phyloP scores from a whole-genome alignment of 1,140 invertebrate species.

The Tetranychus urticae region DNA sequence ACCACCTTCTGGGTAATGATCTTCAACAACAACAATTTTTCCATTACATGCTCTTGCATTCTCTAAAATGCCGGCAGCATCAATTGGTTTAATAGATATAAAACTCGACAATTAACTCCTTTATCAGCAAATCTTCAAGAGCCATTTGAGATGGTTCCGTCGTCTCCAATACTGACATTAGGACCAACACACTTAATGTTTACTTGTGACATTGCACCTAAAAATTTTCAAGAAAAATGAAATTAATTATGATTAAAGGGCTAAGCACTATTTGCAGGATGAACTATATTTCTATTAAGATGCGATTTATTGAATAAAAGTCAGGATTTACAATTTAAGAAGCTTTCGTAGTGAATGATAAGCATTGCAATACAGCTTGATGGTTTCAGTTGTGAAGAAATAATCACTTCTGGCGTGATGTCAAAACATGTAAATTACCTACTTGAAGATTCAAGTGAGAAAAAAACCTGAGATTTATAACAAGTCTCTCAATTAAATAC shows the following conservation, averaged over 20 bases:
- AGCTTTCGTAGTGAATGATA: too few species aligned
- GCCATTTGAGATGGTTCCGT: conserved; percentile 98
- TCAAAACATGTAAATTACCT: too few species aligned
- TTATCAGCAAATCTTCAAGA: conserved; percentile 55
- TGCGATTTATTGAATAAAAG: conserved; percentile 81
- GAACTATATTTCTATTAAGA: conserved; percentile 55
- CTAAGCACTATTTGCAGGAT: background rate
- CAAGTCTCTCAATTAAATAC: too few species aligned
- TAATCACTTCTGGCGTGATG: too few species aligned
- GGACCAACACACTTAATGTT: conserved; percentile 88
- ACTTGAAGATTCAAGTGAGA: too few species aligned
- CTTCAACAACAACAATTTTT: conserved; percentile 73
- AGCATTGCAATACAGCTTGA: too few species aligned
- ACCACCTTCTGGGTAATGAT: conserved; percentile 89
- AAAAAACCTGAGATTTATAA: too few species aligned
- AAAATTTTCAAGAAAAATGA: background rate
- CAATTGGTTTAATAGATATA: conserved; percentile 89
- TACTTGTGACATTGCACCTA: conserved; percentile 71
- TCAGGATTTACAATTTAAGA: conserved; percentile 3
- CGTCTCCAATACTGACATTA: conserved; percentile 76
- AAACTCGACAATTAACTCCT: conserved; percentile 41
- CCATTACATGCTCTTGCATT: conserved; percentile 58
- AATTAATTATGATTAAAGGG: background rate
- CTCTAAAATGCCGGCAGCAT: conserved; percentile 43
- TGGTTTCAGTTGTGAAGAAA: too few species aligned